Conservation (phyloP, 2,888 invertebrate genomes). For the Eupithecia subfuscata region DNA sequence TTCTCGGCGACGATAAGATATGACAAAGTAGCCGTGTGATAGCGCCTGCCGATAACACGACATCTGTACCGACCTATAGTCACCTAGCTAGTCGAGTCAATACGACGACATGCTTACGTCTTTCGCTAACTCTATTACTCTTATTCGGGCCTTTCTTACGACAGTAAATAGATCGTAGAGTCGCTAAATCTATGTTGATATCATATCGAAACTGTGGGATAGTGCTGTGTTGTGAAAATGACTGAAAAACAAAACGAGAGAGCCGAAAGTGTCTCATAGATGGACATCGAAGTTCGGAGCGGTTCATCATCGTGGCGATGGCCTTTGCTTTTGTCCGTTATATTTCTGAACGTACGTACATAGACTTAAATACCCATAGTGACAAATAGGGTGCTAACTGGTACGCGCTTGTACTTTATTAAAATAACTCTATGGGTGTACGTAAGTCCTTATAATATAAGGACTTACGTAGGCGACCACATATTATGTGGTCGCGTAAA, state of each 20-base stretch:
- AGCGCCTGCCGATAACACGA: slow-evolving; percentile 67
- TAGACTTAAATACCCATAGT: neutral
- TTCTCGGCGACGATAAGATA: slow-evolving; percentile 75
- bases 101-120: slow-evolving; percentile 68
- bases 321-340: slow-evolving; percentile 70
- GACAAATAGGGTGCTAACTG: neutral
- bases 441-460: too few species aligned
- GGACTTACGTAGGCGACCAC: too few species aligned
- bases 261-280: slow-evolving; percentile 58
- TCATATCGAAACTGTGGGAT: slow-evolving; percentile 17
- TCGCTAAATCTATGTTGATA: neutral
- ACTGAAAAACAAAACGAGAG: slow-evolving; percentile 55
- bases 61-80: slow-evolving; percentile 61
- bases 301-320: slow-evolving; percentile 68
- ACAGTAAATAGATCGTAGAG: neutral
- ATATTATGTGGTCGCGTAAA: neutral
- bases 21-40: slow-evolving; percentile 65
- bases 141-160: slow-evolving; percentile 16
- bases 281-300: slow-evolving; percentile 68
- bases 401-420: too few species aligned
- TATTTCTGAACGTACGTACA: slow-evolving; percentile 72
- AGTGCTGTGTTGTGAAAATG: slow-evolving; percentile 39
- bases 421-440: too few species aligned
- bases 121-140: slow-evolving; percentile 36
- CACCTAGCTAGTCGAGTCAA: slow-evolving; percentile 62